Conservation (phyloP, 2,888 invertebrate genomes). For the Xanthorhoe designata region DNA sequence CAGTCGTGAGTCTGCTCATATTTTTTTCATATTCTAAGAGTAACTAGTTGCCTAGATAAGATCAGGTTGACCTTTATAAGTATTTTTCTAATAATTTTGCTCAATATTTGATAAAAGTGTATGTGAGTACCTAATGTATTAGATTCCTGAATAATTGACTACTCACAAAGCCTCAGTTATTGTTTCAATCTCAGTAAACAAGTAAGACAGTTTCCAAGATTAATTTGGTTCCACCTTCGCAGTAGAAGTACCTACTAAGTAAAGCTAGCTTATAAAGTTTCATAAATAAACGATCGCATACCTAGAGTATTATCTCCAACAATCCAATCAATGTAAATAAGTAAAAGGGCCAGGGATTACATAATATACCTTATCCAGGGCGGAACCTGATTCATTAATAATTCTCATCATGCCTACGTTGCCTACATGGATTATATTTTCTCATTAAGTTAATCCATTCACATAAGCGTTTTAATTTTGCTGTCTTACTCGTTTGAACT, state of each 20-base stretch:
- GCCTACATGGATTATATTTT: conserved; percentile 53
- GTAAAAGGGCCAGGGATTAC: conserved; percentile 46
- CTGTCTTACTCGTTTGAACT: conserved; percentile 48
- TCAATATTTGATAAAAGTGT: not conserved
- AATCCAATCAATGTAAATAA: conserved; percentile 49
- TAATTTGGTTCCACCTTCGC: conserved; percentile 40
- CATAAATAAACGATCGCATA: conserved; percentile 42
- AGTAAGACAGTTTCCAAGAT: not conserved
- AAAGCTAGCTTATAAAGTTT: conserved; percentile 23
- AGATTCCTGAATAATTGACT: not conserved
- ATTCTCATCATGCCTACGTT: conserved; percentile 53
- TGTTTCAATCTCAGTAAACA: not conserved
- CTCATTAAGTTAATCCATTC: conserved; percentile 59
- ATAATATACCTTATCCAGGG: conserved; percentile 39
- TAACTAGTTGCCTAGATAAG: too few relatives aligned
- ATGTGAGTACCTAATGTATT: too few relatives aligned
- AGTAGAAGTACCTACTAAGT: not conserved
- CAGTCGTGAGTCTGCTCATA: too few relatives aligned
- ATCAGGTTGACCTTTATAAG: too few relatives aligned
- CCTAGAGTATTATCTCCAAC: conserved; percentile 43
- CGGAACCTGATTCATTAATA: conserved; percentile 50
- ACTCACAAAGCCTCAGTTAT: not conserved
- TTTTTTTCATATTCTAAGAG: too few relatives aligned
- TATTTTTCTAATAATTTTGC: too few relatives aligned
- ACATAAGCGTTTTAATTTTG: conserved; percentile 61